Percentiles rank a stretch among this genome's conserved stretches.
These are phyloP conservation scores for Panthera leo DNA, from an alignment of 2,113 vertebrate species.

Conservation along the genomic window DNA sequence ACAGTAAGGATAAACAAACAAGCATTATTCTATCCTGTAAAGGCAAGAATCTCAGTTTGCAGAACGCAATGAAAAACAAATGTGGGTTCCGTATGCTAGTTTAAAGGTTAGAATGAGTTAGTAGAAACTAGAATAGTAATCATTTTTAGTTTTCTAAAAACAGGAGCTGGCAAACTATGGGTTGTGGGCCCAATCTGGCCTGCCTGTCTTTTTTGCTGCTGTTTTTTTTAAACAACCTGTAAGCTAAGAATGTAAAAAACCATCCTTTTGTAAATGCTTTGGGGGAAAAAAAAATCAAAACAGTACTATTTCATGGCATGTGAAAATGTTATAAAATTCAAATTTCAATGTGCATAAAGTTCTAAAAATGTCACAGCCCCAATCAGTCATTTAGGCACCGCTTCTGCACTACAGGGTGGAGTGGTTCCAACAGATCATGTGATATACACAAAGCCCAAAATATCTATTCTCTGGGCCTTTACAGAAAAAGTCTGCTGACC, in stretches of 20 bases:
- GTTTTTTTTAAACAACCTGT: background rate
- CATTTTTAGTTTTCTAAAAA: background rate
- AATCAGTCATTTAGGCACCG: background rate
- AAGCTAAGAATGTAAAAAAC: background rate
- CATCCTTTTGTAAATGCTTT: background rate
- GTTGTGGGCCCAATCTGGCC: background rate
- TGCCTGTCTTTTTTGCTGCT: background rate
- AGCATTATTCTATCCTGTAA: background rate
- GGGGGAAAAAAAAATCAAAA: background rate
- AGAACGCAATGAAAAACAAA: background rate
- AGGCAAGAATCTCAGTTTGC: background rate
- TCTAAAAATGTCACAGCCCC: background rate
- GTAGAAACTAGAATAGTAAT: background rate
- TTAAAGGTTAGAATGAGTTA: background rate
- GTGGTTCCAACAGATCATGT: background rate
- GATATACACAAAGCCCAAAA: background rate
- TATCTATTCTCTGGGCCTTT: background rate
- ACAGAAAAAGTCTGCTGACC: background rate
- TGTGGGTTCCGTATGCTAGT: background rate
- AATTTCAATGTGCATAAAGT: background rate
- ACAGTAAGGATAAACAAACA: background rate
- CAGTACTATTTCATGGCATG: background rate
- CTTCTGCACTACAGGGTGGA: background rate
- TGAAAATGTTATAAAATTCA: background rate
- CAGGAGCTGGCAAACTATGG: background rate